Percentiles rank a stretch among this genome's conserved stretches.
phyloP scores from a whole-genome alignment of 2,888 invertebrate genomes.

The Lithophane semibrunnea region DNA sequence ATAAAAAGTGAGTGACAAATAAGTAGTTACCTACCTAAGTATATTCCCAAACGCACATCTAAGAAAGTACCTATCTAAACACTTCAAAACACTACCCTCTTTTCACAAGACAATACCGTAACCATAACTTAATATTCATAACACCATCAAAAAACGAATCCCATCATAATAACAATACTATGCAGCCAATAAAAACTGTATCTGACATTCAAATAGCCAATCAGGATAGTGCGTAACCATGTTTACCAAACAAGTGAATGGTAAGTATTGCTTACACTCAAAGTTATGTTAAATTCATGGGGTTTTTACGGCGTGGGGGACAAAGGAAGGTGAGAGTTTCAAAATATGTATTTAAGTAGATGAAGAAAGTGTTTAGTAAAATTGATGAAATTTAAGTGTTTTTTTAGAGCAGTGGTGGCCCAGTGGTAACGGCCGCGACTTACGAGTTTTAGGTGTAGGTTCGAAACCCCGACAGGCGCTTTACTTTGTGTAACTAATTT shows the following conservation, averaged over 20 bases:
- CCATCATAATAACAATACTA: slow-evolving; percentile 30
- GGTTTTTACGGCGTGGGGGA: slow-evolving; percentile 39
- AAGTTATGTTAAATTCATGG: slow-evolving; percentile 45
- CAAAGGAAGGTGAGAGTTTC: slow-evolving; percentile 45
- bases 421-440: too few species aligned
- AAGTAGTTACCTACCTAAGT: too few species aligned
- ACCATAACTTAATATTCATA: slow-evolving; percentile 37
- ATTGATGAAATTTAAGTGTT: not conserved
- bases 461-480: too few species aligned
- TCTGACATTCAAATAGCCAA: slow-evolving; percentile 44
- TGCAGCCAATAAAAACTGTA: slow-evolving; percentile 51
- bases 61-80: not conserved
- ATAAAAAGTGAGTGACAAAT: too few species aligned
- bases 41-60: not conserved
- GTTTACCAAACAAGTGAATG: slow-evolving; percentile 27
- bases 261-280: slow-evolving; percentile 11
- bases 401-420: too few species aligned
- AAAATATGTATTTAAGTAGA: slow-evolving; percentile 22
- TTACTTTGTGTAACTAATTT: too few species aligned
- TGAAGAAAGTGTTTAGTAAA: slow-evolving; percentile 31
- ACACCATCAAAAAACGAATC: slow-evolving; percentile 45
- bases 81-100: not conserved
- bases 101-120: not conserved
- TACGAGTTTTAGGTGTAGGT: too few species aligned
- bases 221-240: slow-evolving; percentile 47